Conservation (phyloP, 2,888 invertebrate species). For the Oasisia sp. region DNA sequence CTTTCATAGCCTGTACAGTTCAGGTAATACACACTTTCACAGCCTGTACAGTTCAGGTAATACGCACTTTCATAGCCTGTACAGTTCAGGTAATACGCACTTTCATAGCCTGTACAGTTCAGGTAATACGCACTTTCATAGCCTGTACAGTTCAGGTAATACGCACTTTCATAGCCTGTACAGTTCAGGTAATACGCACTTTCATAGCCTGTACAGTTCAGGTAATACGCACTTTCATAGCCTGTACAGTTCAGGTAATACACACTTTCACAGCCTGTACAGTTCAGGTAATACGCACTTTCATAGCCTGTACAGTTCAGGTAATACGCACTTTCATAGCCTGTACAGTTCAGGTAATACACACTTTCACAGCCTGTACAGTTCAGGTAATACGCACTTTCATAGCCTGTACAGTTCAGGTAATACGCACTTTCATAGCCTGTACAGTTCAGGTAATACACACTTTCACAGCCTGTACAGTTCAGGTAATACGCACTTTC, state of each 20-base stretch:
- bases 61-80: background rate
- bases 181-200: constrained; percentile 76
- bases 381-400: constrained; percentile 71
- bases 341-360: constrained; percentile 84
- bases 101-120: constrained; percentile 94
- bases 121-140: constrained; percentile 68
- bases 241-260: constrained; percentile 88
- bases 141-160: no score
- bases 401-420: no score
- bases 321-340: no score
- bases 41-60: constrained; percentile 91
- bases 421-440: no score
- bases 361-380: constrained; percentile 82
- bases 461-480: background rate
- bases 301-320: no score
- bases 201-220: no score
- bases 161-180: no score
- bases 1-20: constrained; percentile 96
- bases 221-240: no score
- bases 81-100: no score
- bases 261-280: constrained; percentile 79
- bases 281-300: constrained; percentile 74
- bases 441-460: constrained; percentile 83
- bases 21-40: constrained; percentile 69
- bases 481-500: no score